Conservation (phyloP, 2,888 invertebrate species). For the Cataglyphis albicans region DNA sequence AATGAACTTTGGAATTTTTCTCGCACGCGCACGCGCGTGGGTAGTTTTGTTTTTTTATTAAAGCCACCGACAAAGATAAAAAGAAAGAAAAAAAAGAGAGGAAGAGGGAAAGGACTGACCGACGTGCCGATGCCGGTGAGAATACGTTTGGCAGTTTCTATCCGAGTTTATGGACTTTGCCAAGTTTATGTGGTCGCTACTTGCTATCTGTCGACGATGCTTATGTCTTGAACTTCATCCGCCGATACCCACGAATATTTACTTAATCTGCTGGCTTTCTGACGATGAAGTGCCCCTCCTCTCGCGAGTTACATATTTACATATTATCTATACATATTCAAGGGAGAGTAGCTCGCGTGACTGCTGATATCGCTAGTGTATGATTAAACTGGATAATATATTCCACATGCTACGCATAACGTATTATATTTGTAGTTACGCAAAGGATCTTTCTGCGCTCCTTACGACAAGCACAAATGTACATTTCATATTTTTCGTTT, state of each 20-base stretch:
- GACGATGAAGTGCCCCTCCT: background rate
- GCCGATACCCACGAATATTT: constrained; percentile 44
- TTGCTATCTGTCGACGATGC: constrained; percentile 30
- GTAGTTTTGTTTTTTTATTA: constrained; percentile 47
- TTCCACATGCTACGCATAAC: constrained; percentile 18
- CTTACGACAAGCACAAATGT: constrained; percentile 1
- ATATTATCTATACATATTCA: constrained; percentile 51
- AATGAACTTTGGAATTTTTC: constrained; percentile 46
- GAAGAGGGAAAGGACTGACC: background rate
- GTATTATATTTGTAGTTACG: constrained; percentile 22
- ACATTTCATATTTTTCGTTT: background rate
- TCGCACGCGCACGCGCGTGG: constrained; percentile 10
- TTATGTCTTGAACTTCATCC: constrained; percentile 20
- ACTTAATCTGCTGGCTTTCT: constrained; percentile 39
- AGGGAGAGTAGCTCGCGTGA: constrained; percentile 41
- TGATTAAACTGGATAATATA: constrained; percentile 40
- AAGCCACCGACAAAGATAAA: constrained; percentile 16
- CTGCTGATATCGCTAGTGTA: constrained; percentile 37
- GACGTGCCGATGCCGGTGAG: constrained; percentile 32
- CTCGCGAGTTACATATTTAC: constrained; percentile 35
- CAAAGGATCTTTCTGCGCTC: constrained; percentile 1
- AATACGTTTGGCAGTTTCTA: constrained; percentile 52
- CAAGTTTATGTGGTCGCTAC: constrained; percentile 36
- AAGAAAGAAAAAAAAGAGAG: background rate
- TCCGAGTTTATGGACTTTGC: constrained; percentile 48